Conservation (phyloP, 2,888 invertebrate species). For the Halictus ligatus region DNA sequence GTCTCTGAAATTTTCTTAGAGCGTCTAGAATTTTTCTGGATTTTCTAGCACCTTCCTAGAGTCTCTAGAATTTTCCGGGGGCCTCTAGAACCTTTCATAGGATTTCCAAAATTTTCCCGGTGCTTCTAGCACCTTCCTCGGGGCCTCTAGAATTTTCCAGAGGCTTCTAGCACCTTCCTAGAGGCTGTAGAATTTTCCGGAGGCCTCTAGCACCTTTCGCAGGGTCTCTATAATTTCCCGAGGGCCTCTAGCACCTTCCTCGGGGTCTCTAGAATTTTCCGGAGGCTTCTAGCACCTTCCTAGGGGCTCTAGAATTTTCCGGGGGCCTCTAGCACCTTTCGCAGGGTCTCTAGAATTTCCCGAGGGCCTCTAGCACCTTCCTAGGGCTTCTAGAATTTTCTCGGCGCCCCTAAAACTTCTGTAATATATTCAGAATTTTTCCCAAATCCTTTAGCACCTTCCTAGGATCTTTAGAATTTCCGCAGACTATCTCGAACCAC, state of each 20-base stretch:
- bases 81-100: too few species aligned
- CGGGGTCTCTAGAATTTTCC: neutral
- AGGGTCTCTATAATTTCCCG: rapidly evolving
- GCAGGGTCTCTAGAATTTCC: neutral
- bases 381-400: too few species aligned
- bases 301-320: rapidly evolving
- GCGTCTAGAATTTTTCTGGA: neutral
- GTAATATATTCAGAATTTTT: neutral
- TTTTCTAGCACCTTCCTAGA: rapidly evolving
- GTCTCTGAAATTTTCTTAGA: neutral
- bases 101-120: neutral
- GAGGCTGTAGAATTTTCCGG: neutral
- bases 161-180: neutral
- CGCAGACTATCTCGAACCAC: rapidly evolving
- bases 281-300: neutral
- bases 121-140: too few species aligned
- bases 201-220: neutral
- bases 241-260: neutral
- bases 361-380: rapidly evolving
- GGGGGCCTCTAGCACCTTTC: neutral
- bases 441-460: neutral
- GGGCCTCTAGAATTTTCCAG: too few species aligned
- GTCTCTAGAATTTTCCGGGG: too few species aligned
- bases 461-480: neutral
- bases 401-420: neutral